A percentile compares a stretch with the other conserved stretches of the same genome.
Conservation (phyloP, 2,113 vertebrate genomes). For the Polypterus senegalus region DNA sequence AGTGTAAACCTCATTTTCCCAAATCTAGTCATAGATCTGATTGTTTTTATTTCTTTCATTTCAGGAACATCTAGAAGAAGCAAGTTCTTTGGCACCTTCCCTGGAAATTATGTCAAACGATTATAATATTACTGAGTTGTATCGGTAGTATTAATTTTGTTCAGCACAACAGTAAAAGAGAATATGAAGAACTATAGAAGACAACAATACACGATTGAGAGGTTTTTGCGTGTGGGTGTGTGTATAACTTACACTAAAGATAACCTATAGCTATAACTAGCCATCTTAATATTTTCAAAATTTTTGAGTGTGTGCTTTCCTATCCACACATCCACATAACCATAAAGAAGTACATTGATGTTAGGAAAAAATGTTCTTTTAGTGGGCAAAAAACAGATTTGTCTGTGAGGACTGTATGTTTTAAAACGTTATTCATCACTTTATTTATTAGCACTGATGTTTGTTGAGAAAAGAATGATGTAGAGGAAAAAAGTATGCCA, state of each 20-base stretch:
- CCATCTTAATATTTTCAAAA: constrained; percentile 35
- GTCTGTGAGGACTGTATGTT: constrained; percentile 3
- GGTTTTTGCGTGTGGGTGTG: constrained; percentile 12
- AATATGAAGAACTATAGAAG: constrained; percentile 13
- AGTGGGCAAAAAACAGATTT: background rate
- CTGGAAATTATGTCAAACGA: constrained; percentile 96
- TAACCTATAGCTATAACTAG: constrained; percentile 48
- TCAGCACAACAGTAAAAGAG: constrained; percentile 52
- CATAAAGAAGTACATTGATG: constrained; percentile 16
- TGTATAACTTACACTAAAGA: constrained; percentile 31
- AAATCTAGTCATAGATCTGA: too few relatives aligned
- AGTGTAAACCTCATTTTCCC: too few relatives aligned
- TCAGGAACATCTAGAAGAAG: constrained; percentile 92
- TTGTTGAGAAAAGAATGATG: constrained; percentile 10
- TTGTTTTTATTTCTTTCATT: constrained; percentile 17
- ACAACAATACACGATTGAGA: constrained; percentile 23
- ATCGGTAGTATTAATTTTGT: constrained; percentile 25
- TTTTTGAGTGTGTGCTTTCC: constrained; percentile 20
- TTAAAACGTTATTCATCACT: constrained; percentile 9
- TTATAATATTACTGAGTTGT: constrained; percentile 66
- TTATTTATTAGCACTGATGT: constrained; percentile 15
- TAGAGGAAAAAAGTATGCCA: background rate
- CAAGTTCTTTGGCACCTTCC: constrained; percentile 96
- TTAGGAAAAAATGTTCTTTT: background rate
- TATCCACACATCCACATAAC: constrained; percentile 22